phyloP scores from a whole-genome alignment of 2,113 vertebrate species.

The Myotis davidii region DNA sequence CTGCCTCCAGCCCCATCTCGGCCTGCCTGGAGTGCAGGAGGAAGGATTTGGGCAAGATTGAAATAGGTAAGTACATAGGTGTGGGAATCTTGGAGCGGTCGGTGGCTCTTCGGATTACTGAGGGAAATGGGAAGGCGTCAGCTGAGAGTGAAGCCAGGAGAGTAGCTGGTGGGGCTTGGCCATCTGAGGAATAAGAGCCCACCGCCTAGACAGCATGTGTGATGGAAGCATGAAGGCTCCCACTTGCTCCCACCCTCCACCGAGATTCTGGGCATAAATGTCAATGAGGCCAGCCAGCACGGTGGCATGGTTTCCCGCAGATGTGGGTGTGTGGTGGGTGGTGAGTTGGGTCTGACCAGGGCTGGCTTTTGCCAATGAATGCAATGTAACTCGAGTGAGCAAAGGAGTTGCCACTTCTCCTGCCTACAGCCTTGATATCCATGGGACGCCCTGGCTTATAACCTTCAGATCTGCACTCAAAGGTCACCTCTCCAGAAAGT shows the following conservation, averaged over 20 bases:
- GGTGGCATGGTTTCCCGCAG: background rate
- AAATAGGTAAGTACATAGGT: background rate
- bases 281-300: background rate
- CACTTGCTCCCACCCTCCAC: background rate
- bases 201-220: background rate
- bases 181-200: background rate
- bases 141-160: background rate
- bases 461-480: background rate
- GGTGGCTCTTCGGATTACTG: background rate
- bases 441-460: background rate
- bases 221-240: background rate
- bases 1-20: accelerated
- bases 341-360: background rate
- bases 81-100: background rate
- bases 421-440: background rate
- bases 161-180: background rate
- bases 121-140: background rate
- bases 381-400: background rate
- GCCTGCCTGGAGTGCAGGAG: background rate
- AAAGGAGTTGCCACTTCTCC: background rate
- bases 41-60: background rate
- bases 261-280: background rate
- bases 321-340: background rate
- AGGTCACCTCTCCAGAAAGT: background rate
- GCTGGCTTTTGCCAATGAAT: background rate